These are phyloP conservation scores for Drepana arcuata DNA, from an alignment of 1,140 invertebrate species.

Conservation along the genomic window DNA sequence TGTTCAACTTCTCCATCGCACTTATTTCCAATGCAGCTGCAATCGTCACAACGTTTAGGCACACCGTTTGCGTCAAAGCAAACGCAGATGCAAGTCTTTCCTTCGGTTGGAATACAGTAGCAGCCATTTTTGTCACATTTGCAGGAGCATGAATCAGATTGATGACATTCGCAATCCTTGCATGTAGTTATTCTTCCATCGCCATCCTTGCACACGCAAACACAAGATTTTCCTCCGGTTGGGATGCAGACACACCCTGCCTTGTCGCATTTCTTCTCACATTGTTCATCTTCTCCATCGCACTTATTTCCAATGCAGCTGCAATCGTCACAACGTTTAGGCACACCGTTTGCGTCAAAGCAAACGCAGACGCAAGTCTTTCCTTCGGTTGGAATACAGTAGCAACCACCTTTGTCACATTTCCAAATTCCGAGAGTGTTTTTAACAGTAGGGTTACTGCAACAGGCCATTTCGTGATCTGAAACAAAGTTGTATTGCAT, in stretches of 20 bases:
- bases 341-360: slow-evolving; percentile 18
- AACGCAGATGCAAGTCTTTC: slow-evolving; percentile 20
- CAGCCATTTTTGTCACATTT: slow-evolving; percentile 17
- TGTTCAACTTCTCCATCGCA: neutral
- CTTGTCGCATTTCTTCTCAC: slow-evolving; percentile 9
- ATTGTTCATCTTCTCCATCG: slow-evolving; percentile 4
- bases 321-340: slow-evolving; percentile 23
- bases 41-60: slow-evolving; percentile 18
- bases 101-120: slow-evolving; percentile 18
- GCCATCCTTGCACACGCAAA: slow-evolving; percentile 16
- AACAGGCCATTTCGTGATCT: too few relatives aligned
- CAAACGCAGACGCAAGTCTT: slow-evolving; percentile 22
- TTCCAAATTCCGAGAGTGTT: neutral
- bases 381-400: slow-evolving; percentile 23
- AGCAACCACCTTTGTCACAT: slow-evolving; percentile 20
- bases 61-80: slow-evolving; percentile 18
- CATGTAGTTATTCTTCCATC: slow-evolving; percentile 8
- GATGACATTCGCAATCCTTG: slow-evolving; percentile 14
- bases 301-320: slow-evolving; percentile 13
- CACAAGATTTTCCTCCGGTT: slow-evolving; percentile 8
- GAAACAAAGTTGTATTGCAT: too few relatives aligned
- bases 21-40: slow-evolving; percentile 4
- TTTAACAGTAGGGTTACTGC: too few relatives aligned
- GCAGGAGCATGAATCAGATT: neutral
- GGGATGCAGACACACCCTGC: slow-evolving; percentile 11